Evolutionary conservation across 1,140 invertebrate genomes (phyloP).

Genomic region (Nomia melanderi): DNA sequence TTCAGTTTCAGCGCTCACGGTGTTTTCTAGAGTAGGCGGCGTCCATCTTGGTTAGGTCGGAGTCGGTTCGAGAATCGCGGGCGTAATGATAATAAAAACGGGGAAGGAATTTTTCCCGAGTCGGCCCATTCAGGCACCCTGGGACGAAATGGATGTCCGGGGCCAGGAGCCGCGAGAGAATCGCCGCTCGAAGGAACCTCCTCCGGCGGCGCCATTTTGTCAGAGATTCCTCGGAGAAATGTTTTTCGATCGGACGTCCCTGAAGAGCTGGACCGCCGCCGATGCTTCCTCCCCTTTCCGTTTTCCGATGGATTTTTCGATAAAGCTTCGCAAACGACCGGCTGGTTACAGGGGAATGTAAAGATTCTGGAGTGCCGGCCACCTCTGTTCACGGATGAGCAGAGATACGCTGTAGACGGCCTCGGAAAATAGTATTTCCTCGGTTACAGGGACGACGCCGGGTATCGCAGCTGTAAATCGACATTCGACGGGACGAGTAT

Average conservation of each 20-base stretch:
- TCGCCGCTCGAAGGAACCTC: background rate
- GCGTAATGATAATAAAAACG: constrained; percentile 14
- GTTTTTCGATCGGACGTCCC: constrained; percentile 14
- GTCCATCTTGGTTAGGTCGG: background rate
- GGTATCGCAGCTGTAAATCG: constrained; percentile 30
- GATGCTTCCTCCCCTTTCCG: constrained; percentile 61
- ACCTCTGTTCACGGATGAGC: background rate
- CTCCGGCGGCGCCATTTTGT: background rate
- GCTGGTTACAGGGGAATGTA: constrained; percentile 22
- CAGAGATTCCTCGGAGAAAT: constrained; percentile 9
- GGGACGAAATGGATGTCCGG: background rate
- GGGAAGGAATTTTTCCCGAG: background rate
- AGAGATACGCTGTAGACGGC: background rate
- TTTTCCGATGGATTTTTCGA: constrained; percentile 63
- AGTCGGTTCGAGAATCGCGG: background rate
- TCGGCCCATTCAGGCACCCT: background rate
- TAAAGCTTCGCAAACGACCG: constrained; percentile 62
- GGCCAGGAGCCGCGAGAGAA: background rate
- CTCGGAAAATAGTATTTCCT: constrained; percentile 60
- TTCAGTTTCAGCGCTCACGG: too few species aligned
- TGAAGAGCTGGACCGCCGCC: constrained; percentile 50
- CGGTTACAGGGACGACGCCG: constrained; percentile 41
- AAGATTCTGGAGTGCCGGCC: background rate
- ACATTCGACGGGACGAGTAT: constrained; percentile 19
- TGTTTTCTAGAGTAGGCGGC: too few species aligned